These are phyloP conservation scores for Platycheirus rosarum DNA, from an alignment of 2,888 invertebrate species.

Conservation along the genomic window DNA sequence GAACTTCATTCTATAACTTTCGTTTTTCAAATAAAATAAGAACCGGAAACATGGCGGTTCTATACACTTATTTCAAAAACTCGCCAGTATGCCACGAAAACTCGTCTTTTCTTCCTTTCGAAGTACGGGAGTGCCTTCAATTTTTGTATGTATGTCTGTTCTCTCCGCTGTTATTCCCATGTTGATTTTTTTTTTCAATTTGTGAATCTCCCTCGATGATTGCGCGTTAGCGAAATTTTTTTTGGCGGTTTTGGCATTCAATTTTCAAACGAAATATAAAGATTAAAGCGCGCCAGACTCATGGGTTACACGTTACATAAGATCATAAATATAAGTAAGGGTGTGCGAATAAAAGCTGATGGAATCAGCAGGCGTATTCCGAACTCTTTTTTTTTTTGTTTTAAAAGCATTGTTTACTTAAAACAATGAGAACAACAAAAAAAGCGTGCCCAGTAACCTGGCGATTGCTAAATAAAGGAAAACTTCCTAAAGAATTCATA, in stretches of 20 bases:
- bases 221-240: not conserved
- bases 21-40: constrained; percentile 24
- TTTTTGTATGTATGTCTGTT: constrained; percentile 1
- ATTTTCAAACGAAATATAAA: not conserved
- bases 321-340: constrained; percentile 21
- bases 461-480: constrained; percentile 23
- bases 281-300: not conserved
- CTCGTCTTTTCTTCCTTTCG: constrained; percentile 18
- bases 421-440: constrained; percentile 52
- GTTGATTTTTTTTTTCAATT: constrained; percentile 15
- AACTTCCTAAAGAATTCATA: constrained; percentile 14
- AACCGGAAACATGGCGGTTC: constrained; percentile 6
- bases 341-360: constrained; percentile 26
- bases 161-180: not conserved
- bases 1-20: constrained; percentile 14
- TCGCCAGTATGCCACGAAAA: constrained; percentile 18
- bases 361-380: constrained; percentile 13
- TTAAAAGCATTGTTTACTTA: constrained; percentile 38
- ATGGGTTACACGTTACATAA: constrained; percentile 27
- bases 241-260: constrained; percentile 26
- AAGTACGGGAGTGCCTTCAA: not conserved
- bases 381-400: constrained; percentile 10
- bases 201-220: not conserved
- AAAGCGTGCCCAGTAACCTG: constrained; percentile 15
- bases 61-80: not conserved